These are phyloP conservation scores for Scomberomorus guttatus DNA, from an alignment of 2,797 vertebrate genomes.

Conservation along the genomic window DNA sequence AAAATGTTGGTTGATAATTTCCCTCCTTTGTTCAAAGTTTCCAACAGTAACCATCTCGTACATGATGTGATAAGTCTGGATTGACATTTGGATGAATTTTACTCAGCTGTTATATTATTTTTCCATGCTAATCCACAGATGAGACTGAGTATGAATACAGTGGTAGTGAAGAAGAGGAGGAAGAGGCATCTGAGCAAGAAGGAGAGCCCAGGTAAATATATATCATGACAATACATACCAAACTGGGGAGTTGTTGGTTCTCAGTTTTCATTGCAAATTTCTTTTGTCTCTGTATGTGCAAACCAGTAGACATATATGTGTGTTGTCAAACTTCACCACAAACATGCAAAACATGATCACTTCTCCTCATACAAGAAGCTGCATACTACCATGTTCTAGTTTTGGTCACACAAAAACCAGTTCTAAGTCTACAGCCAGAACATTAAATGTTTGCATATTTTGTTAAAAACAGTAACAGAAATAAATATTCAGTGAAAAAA, in stretches of 20 bases:
- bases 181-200: constrained; percentile 97
- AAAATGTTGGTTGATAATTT: neutral
- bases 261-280: neutral
- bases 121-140: constrained; percentile 80
- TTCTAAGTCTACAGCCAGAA: neutral
- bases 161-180: constrained; percentile 98
- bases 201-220: constrained; percentile 94
- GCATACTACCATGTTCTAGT: neutral
- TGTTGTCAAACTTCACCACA: neutral
- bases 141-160: constrained; percentile 99
- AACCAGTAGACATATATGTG: neutral
- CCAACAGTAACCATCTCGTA: too few relatives aligned
- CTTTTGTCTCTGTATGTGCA: neutral
- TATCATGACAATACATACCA: neutral
- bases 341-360: neutral
- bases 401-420: neutral
- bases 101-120: neutral
- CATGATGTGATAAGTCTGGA: neutral
- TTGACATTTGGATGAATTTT: neutral
- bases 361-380: neutral
- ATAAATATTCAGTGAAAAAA: neutral
- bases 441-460: neutral
- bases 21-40: neutral
- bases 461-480: neutral
- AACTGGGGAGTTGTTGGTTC: neutral